Conservation (phyloP, 2,888 invertebrate species). For the Polydrusus pterygomalis region DNA sequence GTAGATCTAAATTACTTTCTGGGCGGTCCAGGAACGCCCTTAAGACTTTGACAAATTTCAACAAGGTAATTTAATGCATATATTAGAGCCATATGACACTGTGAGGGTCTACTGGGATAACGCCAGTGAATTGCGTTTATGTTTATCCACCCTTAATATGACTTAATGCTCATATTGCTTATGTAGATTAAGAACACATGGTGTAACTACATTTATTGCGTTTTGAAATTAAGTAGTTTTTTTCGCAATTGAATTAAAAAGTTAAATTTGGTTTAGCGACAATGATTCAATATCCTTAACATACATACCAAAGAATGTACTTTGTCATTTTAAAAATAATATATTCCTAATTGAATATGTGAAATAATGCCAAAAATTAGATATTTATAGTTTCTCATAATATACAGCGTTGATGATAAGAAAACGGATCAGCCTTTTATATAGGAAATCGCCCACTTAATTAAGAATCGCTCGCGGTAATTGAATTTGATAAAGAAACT, state of each 20-base stretch:
- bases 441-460: too few relatives aligned
- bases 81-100: slow-evolving; percentile 71
- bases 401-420: background rate
- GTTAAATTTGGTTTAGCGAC: background rate
- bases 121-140: slow-evolving; percentile 13
- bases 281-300: background rate
- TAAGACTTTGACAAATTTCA: slow-evolving; percentile 68
- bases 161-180: slow-evolving; percentile 11
- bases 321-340: too few relatives aligned
- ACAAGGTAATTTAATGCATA: slow-evolving; percentile 70
- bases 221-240: background rate
- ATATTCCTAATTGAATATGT: too few relatives aligned
- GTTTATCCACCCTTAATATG: slow-evolving; percentile 8
- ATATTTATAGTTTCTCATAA: background rate
- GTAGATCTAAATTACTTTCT: slow-evolving; percentile 34
- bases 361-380: too few relatives aligned
- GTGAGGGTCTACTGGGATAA: slow-evolving; percentile 11
- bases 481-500: too few relatives aligned
- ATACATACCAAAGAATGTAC: too few relatives aligned
- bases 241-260: background rate
- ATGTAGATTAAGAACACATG: slow-evolving; percentile 22
- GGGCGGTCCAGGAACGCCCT: slow-evolving; percentile 61
- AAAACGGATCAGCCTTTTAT: too few relatives aligned
- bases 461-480: too few relatives aligned
- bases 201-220: slow-evolving; percentile 9